These are phyloP conservation scores for Notodromas monacha DNA, from an alignment of 2,888 invertebrate genomes.

Conservation along the genomic window DNA sequence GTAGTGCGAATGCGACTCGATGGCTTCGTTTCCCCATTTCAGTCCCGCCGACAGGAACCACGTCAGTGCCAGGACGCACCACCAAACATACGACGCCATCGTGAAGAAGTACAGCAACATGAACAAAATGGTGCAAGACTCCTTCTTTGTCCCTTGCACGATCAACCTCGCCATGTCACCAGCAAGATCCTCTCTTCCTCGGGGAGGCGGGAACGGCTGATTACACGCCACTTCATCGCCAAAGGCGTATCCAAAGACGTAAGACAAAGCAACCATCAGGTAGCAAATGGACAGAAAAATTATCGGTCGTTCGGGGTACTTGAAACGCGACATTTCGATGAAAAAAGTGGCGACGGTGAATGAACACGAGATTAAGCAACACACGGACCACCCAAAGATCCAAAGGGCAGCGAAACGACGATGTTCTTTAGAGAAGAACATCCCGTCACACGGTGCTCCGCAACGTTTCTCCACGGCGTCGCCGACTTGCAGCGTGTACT, in stretches of 20 bases:
- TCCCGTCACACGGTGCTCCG: conserved; percentile 47
- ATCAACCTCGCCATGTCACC: conserved; percentile 37
- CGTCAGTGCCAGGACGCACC: conserved; percentile 76
- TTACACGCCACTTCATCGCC: conserved; percentile 51
- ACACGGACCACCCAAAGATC: conserved; percentile 21
- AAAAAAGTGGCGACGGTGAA: conserved; percentile 35
- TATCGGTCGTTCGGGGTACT: conserved; percentile 88
- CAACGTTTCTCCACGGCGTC: conserved; percentile 18
- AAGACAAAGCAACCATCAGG: conserved; percentile 66
- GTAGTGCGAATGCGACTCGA: conserved; percentile 82
- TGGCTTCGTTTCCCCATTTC: conserved; percentile 93
- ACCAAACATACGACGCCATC: conserved; percentile 90
- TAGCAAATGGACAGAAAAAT: conserved; percentile 88
- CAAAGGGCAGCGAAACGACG: conserved; percentile 50
- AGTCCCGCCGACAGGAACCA: conserved; percentile 88
- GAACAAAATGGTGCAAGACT: conserved; percentile 57
- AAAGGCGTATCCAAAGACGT: conserved; percentile 40
- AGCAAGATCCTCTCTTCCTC: conserved; percentile 27
- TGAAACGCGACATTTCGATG: conserved; percentile 73
- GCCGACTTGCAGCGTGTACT: conserved; percentile 37
- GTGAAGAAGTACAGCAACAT: conserved; percentile 85
- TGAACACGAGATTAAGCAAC: neutral
- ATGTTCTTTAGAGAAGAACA: conserved; percentile 58
- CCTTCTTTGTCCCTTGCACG: conserved; percentile 31
- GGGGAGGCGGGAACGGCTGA: conserved; percentile 37